These are phyloP conservation scores for Heterochromis multidens DNA, from an alignment of 2,113 vertebrate species.

Conservation along the genomic window DNA sequence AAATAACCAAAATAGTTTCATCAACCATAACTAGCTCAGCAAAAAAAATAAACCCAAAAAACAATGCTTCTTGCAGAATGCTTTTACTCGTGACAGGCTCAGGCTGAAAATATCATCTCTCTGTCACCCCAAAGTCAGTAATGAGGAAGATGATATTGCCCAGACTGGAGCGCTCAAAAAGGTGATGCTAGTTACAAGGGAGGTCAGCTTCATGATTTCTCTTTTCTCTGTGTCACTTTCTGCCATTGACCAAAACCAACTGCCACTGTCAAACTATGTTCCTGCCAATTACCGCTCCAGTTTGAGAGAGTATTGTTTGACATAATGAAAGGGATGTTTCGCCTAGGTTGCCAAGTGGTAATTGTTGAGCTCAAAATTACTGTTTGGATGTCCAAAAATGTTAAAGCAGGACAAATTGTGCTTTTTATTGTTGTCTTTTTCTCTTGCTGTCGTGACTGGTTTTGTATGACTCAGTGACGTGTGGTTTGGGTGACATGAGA, in stretches of 20 bases:
- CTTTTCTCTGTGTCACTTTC: slow-evolving; percentile 22
- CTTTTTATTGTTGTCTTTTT: neutral
- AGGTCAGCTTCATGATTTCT: slow-evolving; percentile 29
- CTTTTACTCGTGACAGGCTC: slow-evolving; percentile 9
- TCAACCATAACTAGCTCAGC: neutral
- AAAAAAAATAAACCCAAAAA: neutral
- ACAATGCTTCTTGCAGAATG: neutral
- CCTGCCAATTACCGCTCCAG: slow-evolving; percentile 44
- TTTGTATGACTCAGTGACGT: neutral
- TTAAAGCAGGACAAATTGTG: neutral
- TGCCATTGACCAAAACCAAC: slow-evolving; percentile 10
- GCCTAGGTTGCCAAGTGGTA: slow-evolving; percentile 7
- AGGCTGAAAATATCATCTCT: slow-evolving; percentile 44
- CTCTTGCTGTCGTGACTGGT: neutral
- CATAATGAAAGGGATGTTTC: slow-evolving; percentile 20
- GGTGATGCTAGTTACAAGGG: slow-evolving; percentile 2
- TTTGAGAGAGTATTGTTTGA: slow-evolving; percentile 30
- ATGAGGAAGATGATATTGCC: slow-evolving; percentile 43
- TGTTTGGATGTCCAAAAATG: slow-evolving; percentile 7
- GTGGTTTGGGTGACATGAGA: neutral
- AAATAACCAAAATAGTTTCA: neutral
- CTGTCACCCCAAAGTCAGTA: slow-evolving; percentile 45
- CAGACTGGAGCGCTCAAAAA: neutral
- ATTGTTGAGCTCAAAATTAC: slow-evolving; percentile 29
- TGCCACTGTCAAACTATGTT: slow-evolving; percentile 23